Percentiles rank a stretch among this genome's conserved stretches.
These are phyloP conservation scores for Tachystola acroxantha DNA, from an alignment of 2,888 invertebrate genomes.

Conservation along the genomic window DNA sequence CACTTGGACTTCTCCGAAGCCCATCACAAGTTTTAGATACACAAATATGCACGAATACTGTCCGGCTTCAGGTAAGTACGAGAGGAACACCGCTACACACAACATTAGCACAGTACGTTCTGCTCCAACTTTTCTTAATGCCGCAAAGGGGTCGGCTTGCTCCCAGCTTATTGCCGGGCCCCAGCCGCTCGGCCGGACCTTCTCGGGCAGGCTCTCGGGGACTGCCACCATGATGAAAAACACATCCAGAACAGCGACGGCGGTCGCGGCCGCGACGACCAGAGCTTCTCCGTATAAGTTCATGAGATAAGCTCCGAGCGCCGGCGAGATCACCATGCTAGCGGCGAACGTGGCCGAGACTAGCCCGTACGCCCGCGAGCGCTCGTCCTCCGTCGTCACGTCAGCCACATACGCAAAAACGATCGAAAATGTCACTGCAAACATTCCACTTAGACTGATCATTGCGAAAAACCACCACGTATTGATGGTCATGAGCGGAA, in stretches of 20 bases:
- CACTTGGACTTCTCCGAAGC: slow-evolving; percentile 96
- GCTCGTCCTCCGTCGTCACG: slow-evolving; percentile 97
- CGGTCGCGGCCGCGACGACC: slow-evolving; percentile 96
- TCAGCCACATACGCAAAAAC: slow-evolving; percentile 99
- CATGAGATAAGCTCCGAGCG: slow-evolving; percentile 94
- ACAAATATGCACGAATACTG: slow-evolving; percentile 99
- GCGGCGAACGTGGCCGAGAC: slow-evolving; percentile 99
- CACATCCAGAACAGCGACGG: slow-evolving; percentile 96
- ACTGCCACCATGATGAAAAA: slow-evolving; percentile 99
- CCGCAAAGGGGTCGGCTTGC: slow-evolving; percentile 98
- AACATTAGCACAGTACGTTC: slow-evolving; percentile 97
- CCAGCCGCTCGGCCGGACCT: slow-evolving; percentile 87
- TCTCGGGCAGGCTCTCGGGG: slow-evolving; percentile 98
- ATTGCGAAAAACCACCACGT: slow-evolving; percentile 99
- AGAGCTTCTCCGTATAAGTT: slow-evolving; percentile 89
- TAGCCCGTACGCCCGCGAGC: slow-evolving; percentile 96
- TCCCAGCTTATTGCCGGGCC: slow-evolving; percentile 97
- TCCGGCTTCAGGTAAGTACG: slow-evolving; percentile 98
- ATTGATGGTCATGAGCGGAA: slow-evolving; percentile 99
- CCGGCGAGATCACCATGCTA: slow-evolving; percentile 98
- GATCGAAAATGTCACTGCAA: slow-evolving; percentile 99
- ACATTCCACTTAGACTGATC: slow-evolving; percentile 99
- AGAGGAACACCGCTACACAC: slow-evolving; percentile 97
- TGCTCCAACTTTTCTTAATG: slow-evolving; percentile 93
- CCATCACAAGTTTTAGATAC: slow-evolving; percentile 98